Conservation (phyloP, 1,140 invertebrate genomes). For the Halyomorpha halys region DNA sequence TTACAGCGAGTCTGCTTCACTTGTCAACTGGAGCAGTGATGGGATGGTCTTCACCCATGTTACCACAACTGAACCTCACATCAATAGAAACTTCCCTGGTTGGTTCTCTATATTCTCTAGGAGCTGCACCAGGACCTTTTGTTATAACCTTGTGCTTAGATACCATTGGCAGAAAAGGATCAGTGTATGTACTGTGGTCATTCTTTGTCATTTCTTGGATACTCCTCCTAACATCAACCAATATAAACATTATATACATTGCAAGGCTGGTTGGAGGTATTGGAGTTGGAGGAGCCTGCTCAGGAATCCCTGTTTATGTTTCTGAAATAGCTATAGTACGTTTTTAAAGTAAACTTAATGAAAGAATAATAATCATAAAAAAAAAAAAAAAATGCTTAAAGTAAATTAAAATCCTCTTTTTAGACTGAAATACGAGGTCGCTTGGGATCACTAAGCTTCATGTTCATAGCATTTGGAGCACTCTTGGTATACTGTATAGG, state of each 20-base stretch:
- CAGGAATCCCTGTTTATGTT: constrained; percentile 17
- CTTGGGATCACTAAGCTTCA: too few species aligned
- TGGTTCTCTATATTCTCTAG: constrained; percentile 16
- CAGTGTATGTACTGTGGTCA: neutral
- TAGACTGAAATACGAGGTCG: too few species aligned
- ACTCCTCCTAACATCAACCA: neutral
- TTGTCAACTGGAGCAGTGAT: constrained; percentile 8
- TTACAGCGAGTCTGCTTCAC: constrained; percentile 19
- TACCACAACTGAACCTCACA: constrained; percentile 17
- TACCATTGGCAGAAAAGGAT: neutral
- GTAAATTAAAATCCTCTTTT: too few species aligned
- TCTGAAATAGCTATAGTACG: constrained; percentile 21
- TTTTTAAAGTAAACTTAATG: neutral
- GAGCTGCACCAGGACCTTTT: constrained; percentile 7
- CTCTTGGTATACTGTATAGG: too few species aligned
- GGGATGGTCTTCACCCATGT: constrained; percentile 21
- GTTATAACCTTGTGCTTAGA: constrained; percentile 8
- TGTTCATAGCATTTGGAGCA: too few species aligned
- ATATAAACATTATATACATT: constrained; percentile 14
- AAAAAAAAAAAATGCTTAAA: too few species aligned
- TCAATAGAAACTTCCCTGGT: constrained; percentile 5
- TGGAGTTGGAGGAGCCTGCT: constrained; percentile 10
- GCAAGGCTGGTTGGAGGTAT: constrained; percentile 14
- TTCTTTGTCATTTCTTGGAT: constrained; percentile 17
- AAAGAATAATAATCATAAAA: neutral